Base-by-base conservation (phyloP, 2,888 invertebrate species). In the Thera britannica region DNA sequence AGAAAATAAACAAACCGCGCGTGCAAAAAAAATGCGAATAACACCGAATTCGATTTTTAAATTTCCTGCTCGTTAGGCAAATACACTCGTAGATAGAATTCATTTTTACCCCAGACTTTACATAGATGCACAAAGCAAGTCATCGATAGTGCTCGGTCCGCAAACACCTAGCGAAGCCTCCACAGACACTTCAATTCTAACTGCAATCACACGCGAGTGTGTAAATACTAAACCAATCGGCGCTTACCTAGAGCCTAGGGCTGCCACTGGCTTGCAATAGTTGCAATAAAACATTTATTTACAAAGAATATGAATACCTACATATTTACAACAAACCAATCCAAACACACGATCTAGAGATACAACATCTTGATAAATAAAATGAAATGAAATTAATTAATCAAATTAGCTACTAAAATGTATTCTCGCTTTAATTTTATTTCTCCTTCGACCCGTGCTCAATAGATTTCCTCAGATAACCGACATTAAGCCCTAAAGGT, bases 201-300 rank as follows among this genome's bases (percentile, higher is more conserved):
- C 80, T 82, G 83, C 83, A 83, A 85, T 85, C 83, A 82, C 82
- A 77, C 74, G 77, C 80, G 76, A 78, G 79, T 82, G 82, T 80
- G 87, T 82, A 86, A 87, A 89, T 83, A 89, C 83, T 82, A 81
- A 86, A 87, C 85, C 87, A 87, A 89, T 89, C 86, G 82, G 77
- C 72, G 70, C 67, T 62, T 59, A 67, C 62, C 68, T 23, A 65
- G 62, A 62, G 59, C 59, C 2, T 55, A 79, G 79, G 79, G 77
- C 44, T 77, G 74, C 1, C 68, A 65, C 64, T 7, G 1, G 7
- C 58, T 58, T 35, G 35, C 34, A 55, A 41, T 5, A 7, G 41
- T 41, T 41, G 41, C 41, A 41, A 41, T 23, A 23, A 23, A 23
- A 23, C 23, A 23, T 23, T 23, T 23, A 23, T 23, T 23, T 23